phyloP scores from a whole-genome alignment of 2,797 vertebrate species.

The Nothura maculosa region DNA sequence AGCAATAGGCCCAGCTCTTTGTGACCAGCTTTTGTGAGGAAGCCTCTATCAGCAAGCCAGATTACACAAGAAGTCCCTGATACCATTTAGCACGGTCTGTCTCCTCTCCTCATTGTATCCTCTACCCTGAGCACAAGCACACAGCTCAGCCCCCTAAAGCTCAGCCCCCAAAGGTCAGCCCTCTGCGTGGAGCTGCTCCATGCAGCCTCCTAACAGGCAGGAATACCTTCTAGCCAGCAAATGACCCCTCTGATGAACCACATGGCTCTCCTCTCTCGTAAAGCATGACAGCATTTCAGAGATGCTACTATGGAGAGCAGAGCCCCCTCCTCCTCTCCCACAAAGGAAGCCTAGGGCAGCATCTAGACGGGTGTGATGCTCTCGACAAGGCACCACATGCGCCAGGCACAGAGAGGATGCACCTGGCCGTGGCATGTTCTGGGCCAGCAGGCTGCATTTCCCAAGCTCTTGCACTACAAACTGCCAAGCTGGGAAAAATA shows the following conservation, averaged over 20 bases:
- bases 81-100: accelerated
- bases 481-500: background rate
- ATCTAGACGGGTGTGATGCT: background rate
- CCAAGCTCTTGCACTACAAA: slow-evolving; percentile 14
- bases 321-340: background rate
- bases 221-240: background rate
- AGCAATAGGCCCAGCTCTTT: background rate
- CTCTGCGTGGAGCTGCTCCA: too few species aligned
- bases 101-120: background rate
- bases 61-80: background rate
- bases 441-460: slow-evolving; percentile 12
- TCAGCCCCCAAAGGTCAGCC: too few species aligned
- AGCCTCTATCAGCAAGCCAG: accelerated
- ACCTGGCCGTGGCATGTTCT: background rate
- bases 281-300: background rate
- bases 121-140: background rate
- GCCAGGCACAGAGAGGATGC: slow-evolving; percentile 43
- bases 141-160: background rate
- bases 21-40: background rate
- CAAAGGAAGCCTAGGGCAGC: background rate
- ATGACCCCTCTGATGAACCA: background rate
- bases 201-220: background rate
- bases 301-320: accelerated
- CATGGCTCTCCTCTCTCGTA: background rate
- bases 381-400: background rate